Percentiles rank a stretch among this genome's conserved stretches.
Conservation (phyloP, 2,797 vertebrate species). For the Pipistrellus kuhlii region DNA sequence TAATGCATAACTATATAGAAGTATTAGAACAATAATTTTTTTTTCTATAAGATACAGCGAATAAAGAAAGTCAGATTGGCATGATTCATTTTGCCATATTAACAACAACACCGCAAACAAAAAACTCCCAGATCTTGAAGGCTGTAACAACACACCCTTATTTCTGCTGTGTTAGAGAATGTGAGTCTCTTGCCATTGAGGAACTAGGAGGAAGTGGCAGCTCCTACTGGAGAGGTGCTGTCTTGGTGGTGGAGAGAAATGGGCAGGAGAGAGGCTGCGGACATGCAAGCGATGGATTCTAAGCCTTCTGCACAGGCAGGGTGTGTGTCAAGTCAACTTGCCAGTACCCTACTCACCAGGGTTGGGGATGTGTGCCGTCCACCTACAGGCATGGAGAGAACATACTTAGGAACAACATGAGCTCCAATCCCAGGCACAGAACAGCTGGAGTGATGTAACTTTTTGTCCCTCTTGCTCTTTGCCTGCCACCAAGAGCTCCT, state of each 20-base stretch:
- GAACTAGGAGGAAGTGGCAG: neutral
- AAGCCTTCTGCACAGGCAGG: neutral
- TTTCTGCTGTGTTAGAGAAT: neutral
- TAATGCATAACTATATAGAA: neutral
- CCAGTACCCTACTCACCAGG: rapidly evolving
- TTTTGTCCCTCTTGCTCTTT: neutral
- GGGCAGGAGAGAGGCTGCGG: neutral
- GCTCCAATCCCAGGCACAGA: neutral
- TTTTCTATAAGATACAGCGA: neutral
- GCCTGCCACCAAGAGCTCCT: neutral
- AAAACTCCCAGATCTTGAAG: neutral
- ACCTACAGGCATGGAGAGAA: neutral
- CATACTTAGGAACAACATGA: neutral
- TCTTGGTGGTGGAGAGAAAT: neutral
- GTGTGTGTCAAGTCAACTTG: neutral
- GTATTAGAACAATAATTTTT: neutral
- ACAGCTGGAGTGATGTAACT: neutral
- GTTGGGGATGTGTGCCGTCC: neutral
- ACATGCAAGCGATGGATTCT: neutral
- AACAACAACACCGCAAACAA: too few relatives aligned
- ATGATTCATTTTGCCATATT: neutral
- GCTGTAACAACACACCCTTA: neutral
- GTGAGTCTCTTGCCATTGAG: rapidly evolving
- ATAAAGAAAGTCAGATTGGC: neutral
- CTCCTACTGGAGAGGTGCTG: too few relatives aligned